Percentiles rank a stretch among this genome's conserved stretches.
These are phyloP conservation scores for Myrmecophaga tridactyla DNA, from an alignment of 2,113 vertebrate species.

Conservation along the genomic window DNA sequence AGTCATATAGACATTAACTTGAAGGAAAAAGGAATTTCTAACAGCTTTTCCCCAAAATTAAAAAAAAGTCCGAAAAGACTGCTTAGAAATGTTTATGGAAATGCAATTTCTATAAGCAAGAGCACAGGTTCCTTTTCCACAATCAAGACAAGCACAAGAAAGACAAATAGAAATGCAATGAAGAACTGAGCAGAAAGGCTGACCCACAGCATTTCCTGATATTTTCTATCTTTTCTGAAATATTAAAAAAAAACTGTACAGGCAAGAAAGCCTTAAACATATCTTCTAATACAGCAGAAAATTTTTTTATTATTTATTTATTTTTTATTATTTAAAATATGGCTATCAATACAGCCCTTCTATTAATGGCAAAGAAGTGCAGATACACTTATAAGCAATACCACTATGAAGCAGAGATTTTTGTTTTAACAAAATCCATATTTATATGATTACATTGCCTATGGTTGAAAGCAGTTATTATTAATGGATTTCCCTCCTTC, in stretches of 20 bases:
- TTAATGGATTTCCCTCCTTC: conserved; percentile 88
- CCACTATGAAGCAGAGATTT: conserved; percentile 76
- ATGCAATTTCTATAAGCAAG: neutral
- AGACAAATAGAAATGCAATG: neutral
- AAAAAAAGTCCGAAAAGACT: neutral
- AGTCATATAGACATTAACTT: neutral
- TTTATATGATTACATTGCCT: conserved; percentile 89
- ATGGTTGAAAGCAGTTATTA: conserved; percentile 86
- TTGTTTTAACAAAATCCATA: conserved; percentile 88
- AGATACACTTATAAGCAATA: conserved; percentile 80
- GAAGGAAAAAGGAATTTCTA: neutral
- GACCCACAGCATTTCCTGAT: neutral
- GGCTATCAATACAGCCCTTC: conserved; percentile 68
- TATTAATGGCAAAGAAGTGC: conserved; percentile 76
- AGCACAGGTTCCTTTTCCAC: neutral
- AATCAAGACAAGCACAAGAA: neutral
- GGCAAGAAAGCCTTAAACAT: conserved; percentile 54
- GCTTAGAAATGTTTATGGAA: neutral
- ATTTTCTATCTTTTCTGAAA: neutral
- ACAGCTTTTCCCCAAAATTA: neutral
- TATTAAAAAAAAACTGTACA: neutral
- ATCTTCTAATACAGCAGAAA: conserved; percentile 73
- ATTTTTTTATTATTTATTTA: conserved; percentile 55
- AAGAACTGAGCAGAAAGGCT: neutral
- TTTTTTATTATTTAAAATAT: conserved; percentile 74